Percentiles rank a stretch among this genome's conserved stretches.
phyloP scores from a whole-genome alignment of 2,888 invertebrate genomes.

The Conistra vaccinii region DNA sequence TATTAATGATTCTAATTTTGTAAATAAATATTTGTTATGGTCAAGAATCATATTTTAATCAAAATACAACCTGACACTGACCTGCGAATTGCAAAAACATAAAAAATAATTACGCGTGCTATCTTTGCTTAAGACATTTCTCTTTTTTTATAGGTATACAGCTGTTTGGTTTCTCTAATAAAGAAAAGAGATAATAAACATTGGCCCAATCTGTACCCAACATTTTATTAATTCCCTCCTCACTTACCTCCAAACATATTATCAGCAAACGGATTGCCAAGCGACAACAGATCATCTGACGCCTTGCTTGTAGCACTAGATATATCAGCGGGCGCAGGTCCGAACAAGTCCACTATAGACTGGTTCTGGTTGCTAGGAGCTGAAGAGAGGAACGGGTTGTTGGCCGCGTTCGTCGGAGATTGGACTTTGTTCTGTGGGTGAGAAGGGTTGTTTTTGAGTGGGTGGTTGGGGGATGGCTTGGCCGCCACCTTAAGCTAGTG shows the following conservation, averaged over 20 bases:
- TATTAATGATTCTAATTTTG: too few species aligned
- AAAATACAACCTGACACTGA: too few species aligned
- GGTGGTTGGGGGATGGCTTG: background rate
- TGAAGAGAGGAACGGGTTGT: conserved; percentile 96
- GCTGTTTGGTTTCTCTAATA: background rate
- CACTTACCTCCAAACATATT: conserved; percentile 93
- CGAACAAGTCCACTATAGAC: conserved; percentile 95
- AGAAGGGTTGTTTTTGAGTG: conserved; percentile 9
- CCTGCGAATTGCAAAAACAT: too few species aligned
- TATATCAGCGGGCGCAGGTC: conserved; percentile 89
- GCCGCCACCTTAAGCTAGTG: conserved; percentile 58
- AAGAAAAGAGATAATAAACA: background rate
- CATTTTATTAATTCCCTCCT: background rate
- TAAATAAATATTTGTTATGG: too few species aligned
- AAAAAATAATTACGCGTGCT: too few species aligned
- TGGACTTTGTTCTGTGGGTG: conserved; percentile 92
- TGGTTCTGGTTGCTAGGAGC: conserved; percentile 88
- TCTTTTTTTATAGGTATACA: background rate
- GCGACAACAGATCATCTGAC: conserved; percentile 95
- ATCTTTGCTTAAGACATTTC: background rate
- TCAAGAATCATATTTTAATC: too few species aligned
- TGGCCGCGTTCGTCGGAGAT: conserved; percentile 93
- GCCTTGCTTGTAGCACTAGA: conserved; percentile 91
- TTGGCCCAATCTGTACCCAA: conserved; percentile 18
- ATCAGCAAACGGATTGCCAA: conserved; percentile 98